Evolutionary conservation across 2,888 invertebrate genomes (phyloP), one percentile per base, ranked within the genome.

Genomic region (Noctua pronuba): DNA sequence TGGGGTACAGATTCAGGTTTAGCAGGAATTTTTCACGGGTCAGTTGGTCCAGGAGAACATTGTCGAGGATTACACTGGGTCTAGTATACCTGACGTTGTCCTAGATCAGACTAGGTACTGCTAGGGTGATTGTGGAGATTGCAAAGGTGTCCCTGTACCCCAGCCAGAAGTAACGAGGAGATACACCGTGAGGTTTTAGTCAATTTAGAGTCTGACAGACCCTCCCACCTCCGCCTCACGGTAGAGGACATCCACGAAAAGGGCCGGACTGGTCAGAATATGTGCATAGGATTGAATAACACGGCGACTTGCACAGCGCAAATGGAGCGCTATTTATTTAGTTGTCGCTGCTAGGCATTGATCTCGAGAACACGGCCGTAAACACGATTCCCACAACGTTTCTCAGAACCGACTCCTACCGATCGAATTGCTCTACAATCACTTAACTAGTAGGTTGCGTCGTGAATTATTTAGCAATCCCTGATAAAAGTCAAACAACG

Each of bases 401-500:
- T 75, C 41, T 64, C 31, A 21, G 67, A 73, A 44, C 6, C 16
- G 5, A 44, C 24, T 75, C 35, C 31, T 18, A 41, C 38, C n/a
- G 49, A 77, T 71, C 49, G 49, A 67, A 77, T 81, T 16, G 46
- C 16, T 24, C 38, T n/a, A 46, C 21, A 70, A 66, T 70, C 67
- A 68, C 28, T 46, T 71, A 46, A 28, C 38, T 66, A 41, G 18
- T 60, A 44, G 13, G 2, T 41, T 24, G 24, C 16, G 52, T 58
- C 16, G 28, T 64, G 72, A 81, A 78, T 84, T 60, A 67, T 79
- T 70, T 62, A 73, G 31, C 35, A 44, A 78, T 24, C 13, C 28
- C 1, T 49, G 65, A 73, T 83, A 62, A 60, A 83, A 79, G 55
- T 62, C 49, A 83, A 71, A 82, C 62, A 73, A 52, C 13, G 31